A percentile compares a stretch with the other conserved stretches of the same genome.
Evolutionary conservation across 2,797 vertebrate species (phyloP).

Genomic region (Sebastes jordani): DNA sequence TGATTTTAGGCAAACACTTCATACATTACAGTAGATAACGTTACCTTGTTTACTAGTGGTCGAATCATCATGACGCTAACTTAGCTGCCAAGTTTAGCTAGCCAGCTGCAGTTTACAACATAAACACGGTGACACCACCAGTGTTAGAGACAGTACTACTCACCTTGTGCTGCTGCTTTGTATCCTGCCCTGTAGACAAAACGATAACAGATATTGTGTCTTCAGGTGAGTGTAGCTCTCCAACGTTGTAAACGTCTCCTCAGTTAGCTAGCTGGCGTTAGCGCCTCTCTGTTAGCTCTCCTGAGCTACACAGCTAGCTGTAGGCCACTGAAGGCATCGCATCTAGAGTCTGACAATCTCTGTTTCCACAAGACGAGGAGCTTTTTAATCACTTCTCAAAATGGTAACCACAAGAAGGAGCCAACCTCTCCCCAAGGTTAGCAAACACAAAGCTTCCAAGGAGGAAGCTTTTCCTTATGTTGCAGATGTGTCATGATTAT

Average conservation of each 20-base stretch:
- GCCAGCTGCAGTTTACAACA: constrained; percentile 10
- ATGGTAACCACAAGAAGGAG: constrained; percentile 30
- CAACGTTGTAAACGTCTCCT: constrained; percentile 12
- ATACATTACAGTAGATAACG: neutral
- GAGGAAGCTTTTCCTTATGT: constrained; percentile 71
- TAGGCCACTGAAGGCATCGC: neutral
- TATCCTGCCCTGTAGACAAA: neutral
- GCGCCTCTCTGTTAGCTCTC: constrained; percentile 43
- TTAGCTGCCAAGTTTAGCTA: constrained; percentile 71
- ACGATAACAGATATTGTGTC: neutral
- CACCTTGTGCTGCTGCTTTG: constrained; percentile 30
- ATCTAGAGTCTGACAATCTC: neutral
- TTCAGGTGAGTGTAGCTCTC: neutral
- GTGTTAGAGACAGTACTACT: neutral
- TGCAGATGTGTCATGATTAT: constrained; percentile 77
- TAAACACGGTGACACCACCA: neutral
- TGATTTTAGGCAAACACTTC: neutral
- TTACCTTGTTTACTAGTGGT: neutral
- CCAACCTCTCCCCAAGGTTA: constrained; percentile 54
- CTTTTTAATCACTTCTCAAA: neutral
- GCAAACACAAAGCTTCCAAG: constrained; percentile 61
- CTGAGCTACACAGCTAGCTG: constrained; percentile 34
- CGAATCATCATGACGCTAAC: constrained; percentile 27
- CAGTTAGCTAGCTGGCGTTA: constrained; percentile 58
- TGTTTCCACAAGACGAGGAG: neutral